Conservation (phyloP, 2,888 invertebrate species). For the Andrena camellia region DNA sequence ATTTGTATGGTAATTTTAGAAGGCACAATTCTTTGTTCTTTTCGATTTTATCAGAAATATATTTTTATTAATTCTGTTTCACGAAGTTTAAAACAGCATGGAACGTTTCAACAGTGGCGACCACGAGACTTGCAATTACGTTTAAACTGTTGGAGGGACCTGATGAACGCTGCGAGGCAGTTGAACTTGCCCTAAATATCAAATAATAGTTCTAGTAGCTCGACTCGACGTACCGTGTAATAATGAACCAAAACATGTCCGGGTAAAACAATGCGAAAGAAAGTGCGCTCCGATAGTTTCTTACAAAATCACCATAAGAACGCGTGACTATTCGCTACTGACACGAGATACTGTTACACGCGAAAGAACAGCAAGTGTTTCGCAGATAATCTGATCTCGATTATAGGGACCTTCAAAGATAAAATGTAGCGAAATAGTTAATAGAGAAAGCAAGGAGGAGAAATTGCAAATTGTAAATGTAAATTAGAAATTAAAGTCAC, state of each 20-base stretch:
- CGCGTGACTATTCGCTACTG: not conserved
- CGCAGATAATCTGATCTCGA: not conserved
- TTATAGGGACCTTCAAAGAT: not conserved
- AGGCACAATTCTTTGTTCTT: too few relatives aligned
- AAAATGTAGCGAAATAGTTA: not conserved
- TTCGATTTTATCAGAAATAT: too few relatives aligned
- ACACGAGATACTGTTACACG: not conserved
- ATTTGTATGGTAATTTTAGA: too few relatives aligned
- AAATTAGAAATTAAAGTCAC: too few relatives aligned
- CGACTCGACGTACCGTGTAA: slow-evolving; percentile 51
- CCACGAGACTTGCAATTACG: not conserved
- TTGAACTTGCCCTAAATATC: slow-evolving; percentile 60
- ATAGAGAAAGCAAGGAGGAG: too few relatives aligned
- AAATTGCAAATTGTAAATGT: too few relatives aligned
- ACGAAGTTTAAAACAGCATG: not conserved
- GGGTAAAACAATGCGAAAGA: slow-evolving; percentile 12
- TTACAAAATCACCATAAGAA: slow-evolving; percentile 13
- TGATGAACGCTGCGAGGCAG: slow-evolving; percentile 6
- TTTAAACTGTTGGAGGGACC: slow-evolving; percentile 24
- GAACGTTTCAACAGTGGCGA: not conserved
- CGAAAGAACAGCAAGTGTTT: slow-evolving; percentile 1
- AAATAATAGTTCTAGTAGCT: slow-evolving; percentile 36
- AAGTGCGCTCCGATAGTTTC: slow-evolving; percentile 2
- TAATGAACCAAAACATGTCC: slow-evolving; percentile 23
- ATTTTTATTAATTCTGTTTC: too few relatives aligned